phyloP scores from a whole-genome alignment of 2,888 invertebrate genomes.

The Tetropium fuscum region DNA sequence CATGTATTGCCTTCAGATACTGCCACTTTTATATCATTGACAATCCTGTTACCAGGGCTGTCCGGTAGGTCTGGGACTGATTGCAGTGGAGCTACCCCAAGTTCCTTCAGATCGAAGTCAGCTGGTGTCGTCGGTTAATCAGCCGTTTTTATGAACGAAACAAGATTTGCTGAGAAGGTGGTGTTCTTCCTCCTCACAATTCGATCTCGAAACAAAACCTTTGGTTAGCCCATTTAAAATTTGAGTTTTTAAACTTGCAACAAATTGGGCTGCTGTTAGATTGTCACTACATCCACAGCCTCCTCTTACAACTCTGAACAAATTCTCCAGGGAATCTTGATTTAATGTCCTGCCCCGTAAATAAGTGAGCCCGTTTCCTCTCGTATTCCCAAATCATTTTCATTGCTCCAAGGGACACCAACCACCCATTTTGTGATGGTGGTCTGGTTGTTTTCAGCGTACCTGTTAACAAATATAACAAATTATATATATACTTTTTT shows the following conservation, averaged over 20 bases:
- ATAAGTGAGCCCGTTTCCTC: conserved; percentile 15
- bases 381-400: conserved; percentile 25
- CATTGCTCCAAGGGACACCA: conserved; percentile 26
- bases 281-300: conserved; percentile 42
- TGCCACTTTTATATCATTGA: neutral
- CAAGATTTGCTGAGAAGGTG: conserved; percentile 5
- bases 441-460: conserved; percentile 16
- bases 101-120: neutral
- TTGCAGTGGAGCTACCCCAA: neutral
- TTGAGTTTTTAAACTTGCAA: conserved; percentile 36
- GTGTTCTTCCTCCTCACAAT: conserved; percentile 36
- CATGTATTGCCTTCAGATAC: neutral
- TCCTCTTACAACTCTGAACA: conserved; percentile 36
- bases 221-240: conserved; percentile 35
- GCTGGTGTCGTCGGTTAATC: conserved; percentile 3
- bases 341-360: conserved; percentile 34
- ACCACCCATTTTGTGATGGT: conserved; percentile 36
- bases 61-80: conserved; percentile 1
- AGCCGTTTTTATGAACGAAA: conserved; percentile 1
- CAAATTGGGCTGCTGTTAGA: conserved; percentile 37
- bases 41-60: conserved; percentile 1
- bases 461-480: conserved; percentile 9
- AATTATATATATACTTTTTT: neutral
- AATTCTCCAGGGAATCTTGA: conserved; percentile 42
- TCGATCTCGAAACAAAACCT: conserved; percentile 5